Evolutionary conservation across 2,888 invertebrate genomes (phyloP).

Genomic region (Cataglyphis cursor): DNA sequence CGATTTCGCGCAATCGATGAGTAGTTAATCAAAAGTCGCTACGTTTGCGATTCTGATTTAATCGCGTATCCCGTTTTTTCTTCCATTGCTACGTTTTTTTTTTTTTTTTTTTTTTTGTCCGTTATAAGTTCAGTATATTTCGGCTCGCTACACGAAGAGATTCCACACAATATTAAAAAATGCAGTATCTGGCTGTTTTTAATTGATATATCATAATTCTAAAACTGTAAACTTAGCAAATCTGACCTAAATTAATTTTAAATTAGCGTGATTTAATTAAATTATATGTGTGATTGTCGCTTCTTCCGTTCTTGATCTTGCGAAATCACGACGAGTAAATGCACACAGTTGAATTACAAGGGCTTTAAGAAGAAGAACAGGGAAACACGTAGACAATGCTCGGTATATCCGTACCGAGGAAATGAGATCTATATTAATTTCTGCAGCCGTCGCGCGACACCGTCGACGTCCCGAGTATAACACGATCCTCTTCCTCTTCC

Average conservation of each 20-base stretch:
- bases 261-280: background rate
- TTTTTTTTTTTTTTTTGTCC: background rate
- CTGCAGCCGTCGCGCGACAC: constrained; percentile 76
- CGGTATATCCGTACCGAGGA: constrained; percentile 74
- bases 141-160: background rate
- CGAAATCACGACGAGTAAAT: constrained; percentile 33
- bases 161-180: background rate
- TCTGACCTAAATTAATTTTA: background rate
- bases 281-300: background rate
- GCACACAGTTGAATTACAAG: constrained; percentile 70
- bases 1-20: constrained; percentile 33
- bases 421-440: constrained; percentile 84
- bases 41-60: constrained; percentile 26
- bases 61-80: constrained; percentile 1
- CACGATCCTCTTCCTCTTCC: background rate
- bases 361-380: constrained; percentile 67
- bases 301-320: background rate
- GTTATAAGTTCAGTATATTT: background rate
- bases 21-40: constrained; percentile 34
- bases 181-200: background rate
- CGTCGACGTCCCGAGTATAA: constrained; percentile 45
- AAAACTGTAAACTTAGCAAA: background rate
- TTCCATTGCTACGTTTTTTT: background rate
- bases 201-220: background rate
- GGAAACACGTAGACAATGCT: constrained; percentile 75